phyloP scores from a whole-genome alignment of 2,888 invertebrate species.

The Lathronympha strigana region DNA sequence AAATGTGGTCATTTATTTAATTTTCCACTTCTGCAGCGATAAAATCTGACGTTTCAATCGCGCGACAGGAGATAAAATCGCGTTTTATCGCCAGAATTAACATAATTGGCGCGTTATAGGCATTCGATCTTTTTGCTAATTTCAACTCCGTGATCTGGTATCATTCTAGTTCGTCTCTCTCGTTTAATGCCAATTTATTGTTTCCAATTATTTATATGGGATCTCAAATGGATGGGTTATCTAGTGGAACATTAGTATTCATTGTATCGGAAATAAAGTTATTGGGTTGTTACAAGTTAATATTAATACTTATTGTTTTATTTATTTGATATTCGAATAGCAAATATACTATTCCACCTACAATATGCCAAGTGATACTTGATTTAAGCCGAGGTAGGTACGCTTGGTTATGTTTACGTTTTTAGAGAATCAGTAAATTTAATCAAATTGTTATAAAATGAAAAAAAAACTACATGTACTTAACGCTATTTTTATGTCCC shows the following conservation, averaged over 20 bases:
- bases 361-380: no score
- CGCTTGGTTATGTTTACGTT: no score
- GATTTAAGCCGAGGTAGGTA: no score
- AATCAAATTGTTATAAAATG: no score
- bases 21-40: conserved; percentile 66
- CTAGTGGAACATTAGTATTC: not conserved
- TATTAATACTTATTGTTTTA: not conserved
- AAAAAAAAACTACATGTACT: no score
- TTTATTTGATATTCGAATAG: no score
- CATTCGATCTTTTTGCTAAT: conserved; percentile 52
- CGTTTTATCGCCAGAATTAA: conserved; percentile 67
- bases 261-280: not conserved
- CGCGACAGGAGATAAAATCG: conserved; percentile 62
- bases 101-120: conserved; percentile 63
- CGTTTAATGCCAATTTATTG: conserved; percentile 30
- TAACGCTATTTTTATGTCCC: no score
- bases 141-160: conserved; percentile 40
- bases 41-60: conserved; percentile 70
- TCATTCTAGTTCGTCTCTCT: conserved; percentile 25
- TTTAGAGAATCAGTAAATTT: no score
- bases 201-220: conserved; percentile 27
- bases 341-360: no score
- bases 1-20: conserved; percentile 71
- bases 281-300: not conserved
- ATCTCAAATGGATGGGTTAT: conserved; percentile 1